Evolutionary conservation across 2,797 vertebrate species (phyloP), one percentile per base, ranked within the genome.

Genomic region (Syngnathus rostellatus): DNA sequence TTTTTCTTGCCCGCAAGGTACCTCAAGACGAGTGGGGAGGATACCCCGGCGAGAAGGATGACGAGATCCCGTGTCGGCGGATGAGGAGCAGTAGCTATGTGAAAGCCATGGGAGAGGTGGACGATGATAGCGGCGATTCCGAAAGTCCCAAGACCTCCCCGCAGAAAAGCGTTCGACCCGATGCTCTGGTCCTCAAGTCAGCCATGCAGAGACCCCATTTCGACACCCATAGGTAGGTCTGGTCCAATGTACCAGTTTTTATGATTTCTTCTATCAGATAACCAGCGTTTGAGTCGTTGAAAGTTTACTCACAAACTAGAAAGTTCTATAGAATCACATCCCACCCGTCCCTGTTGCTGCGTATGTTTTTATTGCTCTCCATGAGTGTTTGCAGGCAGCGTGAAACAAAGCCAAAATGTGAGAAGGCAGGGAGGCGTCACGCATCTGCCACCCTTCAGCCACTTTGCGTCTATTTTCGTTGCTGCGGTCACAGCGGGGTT

Each of bases 21-120:
- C 97, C 97, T 88, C 95, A 97, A 88, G 97, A 99, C 66, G 97
- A 99, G 77, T 99, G 97, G 96, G 92, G 91, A 61, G 95, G 93
- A 72, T 98, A 95, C 81, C 95, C 94, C 7, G 86, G 90, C 0
- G 93, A 95, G 70, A 94, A 93, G 85, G 94, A 97, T 0, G 95
- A 97, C 19, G 97, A 98, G 86, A 99, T 99, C 51, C 97, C 97
- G 0, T 99, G 97, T 86, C 89, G 97, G 70, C 89, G 97, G 77
- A 99, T 99, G 97, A 89, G 97, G 62, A 99, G 97, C 72, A 98
- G 97, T 67, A 99, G 97, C 85, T 99, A 99, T 60, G 98, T 99
- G 78, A 99, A 98, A 89, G 97, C 97, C 77, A 99, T 99, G 97
- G 96, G 95, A 65, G 97, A 99, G 65, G 94, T 89, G 66, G 87